These are phyloP conservation scores for Chunga burmeisteri DNA, from an alignment of 2,113 vertebrate genomes.

Conservation along the genomic window DNA sequence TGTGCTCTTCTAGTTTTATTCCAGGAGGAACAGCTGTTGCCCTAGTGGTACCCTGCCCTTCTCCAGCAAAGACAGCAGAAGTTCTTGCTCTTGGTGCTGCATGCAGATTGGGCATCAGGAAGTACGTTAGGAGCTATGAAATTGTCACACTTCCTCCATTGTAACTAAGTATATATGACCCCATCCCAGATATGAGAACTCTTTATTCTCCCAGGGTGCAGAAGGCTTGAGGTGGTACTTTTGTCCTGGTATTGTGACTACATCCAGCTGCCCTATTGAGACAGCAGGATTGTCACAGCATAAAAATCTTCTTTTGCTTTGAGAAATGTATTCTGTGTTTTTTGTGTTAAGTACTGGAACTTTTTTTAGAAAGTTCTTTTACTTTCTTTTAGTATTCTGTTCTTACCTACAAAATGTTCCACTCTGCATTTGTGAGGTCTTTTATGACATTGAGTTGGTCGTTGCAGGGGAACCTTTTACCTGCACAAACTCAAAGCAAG, in stretches of 20 bases:
- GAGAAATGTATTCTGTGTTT: background rate
- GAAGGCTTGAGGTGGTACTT: background rate
- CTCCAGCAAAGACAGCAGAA: background rate
- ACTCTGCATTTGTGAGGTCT: background rate
- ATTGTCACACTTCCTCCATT: background rate
- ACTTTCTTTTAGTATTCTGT: background rate
- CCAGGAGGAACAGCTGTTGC: background rate
- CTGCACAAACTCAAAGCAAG: background rate
- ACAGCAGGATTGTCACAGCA: background rate
- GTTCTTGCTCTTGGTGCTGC: background rate
- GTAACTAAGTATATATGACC: background rate
- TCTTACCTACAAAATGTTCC: background rate
- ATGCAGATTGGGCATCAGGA: background rate
- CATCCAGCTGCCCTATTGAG: background rate
- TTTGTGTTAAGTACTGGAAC: background rate
- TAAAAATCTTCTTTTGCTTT: background rate
- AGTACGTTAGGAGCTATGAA: background rate
- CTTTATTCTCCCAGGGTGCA: background rate
- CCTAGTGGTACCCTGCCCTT: background rate
- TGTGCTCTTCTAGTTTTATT: background rate
- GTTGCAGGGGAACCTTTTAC: background rate
- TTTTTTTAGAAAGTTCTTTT: background rate
- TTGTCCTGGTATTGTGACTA: background rate
- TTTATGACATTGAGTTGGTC: background rate
- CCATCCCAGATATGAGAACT: background rate